Percentiles rank a stretch among this genome's conserved stretches.
phyloP scores from a whole-genome alignment of 2,888 invertebrate genomes.

The Andrena flavipes region DNA sequence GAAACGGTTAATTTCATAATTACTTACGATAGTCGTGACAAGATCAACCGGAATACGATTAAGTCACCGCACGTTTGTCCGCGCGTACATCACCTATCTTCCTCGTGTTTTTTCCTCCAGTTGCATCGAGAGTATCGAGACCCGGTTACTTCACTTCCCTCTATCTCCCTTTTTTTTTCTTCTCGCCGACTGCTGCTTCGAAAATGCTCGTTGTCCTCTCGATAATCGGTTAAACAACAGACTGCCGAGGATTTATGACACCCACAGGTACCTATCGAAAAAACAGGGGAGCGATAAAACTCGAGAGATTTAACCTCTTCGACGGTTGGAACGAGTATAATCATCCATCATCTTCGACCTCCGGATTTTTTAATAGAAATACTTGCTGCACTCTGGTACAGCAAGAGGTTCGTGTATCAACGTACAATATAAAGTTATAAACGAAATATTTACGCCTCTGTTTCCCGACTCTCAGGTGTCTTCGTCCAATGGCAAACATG shows the following conservation, averaged over 20 bases:
- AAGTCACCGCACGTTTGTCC: slow-evolving; percentile 24
- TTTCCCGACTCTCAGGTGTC: too few relatives aligned
- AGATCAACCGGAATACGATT: slow-evolving; percentile 58
- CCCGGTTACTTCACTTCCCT: background rate
- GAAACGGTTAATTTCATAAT: slow-evolving; percentile 76
- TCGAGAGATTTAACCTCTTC: background rate
- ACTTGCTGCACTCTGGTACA: background rate
- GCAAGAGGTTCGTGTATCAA: background rate
- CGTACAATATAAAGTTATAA: background rate
- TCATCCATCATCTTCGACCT: background rate
- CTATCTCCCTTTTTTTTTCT: slow-evolving; percentile 1
- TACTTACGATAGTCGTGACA: slow-evolving; percentile 68
- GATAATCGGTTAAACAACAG: background rate
- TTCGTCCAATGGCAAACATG: too few relatives aligned
- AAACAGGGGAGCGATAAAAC: slow-evolving; percentile 4
- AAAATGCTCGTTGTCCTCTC: slow-evolving; percentile 4
- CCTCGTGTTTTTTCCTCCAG: background rate
- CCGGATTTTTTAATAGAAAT: background rate
- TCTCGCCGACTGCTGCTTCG: background rate
- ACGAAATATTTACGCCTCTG: background rate
- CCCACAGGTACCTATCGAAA: background rate
- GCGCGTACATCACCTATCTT: slow-evolving; percentile 3
- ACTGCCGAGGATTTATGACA: background rate
- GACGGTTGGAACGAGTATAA: background rate
- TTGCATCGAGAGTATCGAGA: background rate